Conservation (phyloP, 2,797 vertebrate species). For the Neosalanx taihuensis region DNA sequence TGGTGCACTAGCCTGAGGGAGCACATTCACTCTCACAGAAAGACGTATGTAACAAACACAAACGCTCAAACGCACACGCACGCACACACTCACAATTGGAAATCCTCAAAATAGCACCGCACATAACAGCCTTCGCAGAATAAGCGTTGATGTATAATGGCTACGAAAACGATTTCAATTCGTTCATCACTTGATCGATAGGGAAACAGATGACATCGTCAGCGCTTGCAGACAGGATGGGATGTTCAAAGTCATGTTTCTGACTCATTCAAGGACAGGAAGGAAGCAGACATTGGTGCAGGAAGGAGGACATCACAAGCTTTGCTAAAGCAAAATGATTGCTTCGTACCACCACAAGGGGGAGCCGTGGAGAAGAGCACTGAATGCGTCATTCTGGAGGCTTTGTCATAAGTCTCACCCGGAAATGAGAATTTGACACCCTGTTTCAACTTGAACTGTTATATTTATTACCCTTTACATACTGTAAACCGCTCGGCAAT, state of each 20-base stretch:
- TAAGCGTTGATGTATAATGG: not conserved
- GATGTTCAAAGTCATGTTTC: too few relatives aligned
- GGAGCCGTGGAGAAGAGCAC: not conserved
- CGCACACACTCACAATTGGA: conserved; percentile 15
- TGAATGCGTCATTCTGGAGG: not conserved
- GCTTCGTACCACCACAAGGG: not conserved
- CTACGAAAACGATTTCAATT: too few relatives aligned
- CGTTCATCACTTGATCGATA: conserved; percentile 30
- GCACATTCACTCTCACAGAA: conserved; percentile 15
- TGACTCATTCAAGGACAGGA: not conserved
- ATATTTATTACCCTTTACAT: conserved; percentile 6
- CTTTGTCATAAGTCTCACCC: not conserved
- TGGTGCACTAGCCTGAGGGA: conserved; percentile 13
- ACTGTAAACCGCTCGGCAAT: too few relatives aligned
- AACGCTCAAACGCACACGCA: conserved; percentile 10
- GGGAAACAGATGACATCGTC: conserved; percentile 64
- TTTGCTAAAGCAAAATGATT: not conserved
- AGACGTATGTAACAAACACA: conserved; percentile 27
- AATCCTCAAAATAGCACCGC: conserved; percentile 37
- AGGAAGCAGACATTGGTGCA: not conserved
- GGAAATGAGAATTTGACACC: not conserved
- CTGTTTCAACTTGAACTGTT: conserved; percentile 10
- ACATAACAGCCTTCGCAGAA: not conserved
- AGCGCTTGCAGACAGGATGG: conserved; percentile 70
- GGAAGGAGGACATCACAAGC: not conserved